A percentile compares a stretch with the other conserved stretches of the same genome.
phyloP scores from a whole-genome alignment of 1,140 invertebrate genomes.

The Periplaneta americana region DNA sequence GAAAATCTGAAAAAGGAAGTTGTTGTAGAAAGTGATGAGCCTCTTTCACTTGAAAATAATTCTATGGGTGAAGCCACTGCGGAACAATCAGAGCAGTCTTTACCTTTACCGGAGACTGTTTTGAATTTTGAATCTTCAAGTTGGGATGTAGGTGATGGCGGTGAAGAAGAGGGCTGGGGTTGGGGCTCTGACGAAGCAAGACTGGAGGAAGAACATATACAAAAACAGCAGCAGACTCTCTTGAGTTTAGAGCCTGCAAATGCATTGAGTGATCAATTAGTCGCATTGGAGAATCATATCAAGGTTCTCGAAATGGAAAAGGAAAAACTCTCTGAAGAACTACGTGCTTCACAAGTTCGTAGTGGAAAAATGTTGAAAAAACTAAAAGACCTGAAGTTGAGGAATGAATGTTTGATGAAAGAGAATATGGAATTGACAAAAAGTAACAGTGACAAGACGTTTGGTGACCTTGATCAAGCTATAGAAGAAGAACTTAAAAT shows the following conservation, averaged over 20 bases:
- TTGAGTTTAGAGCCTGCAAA: background rate
- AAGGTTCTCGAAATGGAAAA: slow-evolving; percentile 44
- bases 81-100: background rate
- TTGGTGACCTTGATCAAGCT: slow-evolving; percentile 61
- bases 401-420: slow-evolving; percentile 41
- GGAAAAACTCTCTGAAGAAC: slow-evolving; percentile 44
- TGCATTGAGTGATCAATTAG: slow-evolving; percentile 15
- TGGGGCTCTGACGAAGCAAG: slow-evolving; percentile 48
- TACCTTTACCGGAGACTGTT: background rate
- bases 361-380: slow-evolving; percentile 66
- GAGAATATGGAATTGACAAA: slow-evolving; percentile 28
- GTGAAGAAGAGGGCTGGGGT: slow-evolving; percentile 48
- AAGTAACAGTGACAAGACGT: slow-evolving; percentile 44
- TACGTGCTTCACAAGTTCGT: slow-evolving; percentile 53
- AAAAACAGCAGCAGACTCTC: slow-evolving; percentile 8
- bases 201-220: slow-evolving; percentile 34
- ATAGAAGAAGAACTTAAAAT: slow-evolving; percentile 68
- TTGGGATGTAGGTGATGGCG: slow-evolving; percentile 17
- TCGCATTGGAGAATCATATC: slow-evolving; percentile 41
- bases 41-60: background rate
- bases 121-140: background rate
- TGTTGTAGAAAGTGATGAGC: no score
- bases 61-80: background rate
- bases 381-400: slow-evolving; percentile 63
- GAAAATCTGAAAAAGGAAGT: no score